phyloP scores from a whole-genome alignment of 2,113 vertebrate genomes.

The Myotis brandtii region DNA sequence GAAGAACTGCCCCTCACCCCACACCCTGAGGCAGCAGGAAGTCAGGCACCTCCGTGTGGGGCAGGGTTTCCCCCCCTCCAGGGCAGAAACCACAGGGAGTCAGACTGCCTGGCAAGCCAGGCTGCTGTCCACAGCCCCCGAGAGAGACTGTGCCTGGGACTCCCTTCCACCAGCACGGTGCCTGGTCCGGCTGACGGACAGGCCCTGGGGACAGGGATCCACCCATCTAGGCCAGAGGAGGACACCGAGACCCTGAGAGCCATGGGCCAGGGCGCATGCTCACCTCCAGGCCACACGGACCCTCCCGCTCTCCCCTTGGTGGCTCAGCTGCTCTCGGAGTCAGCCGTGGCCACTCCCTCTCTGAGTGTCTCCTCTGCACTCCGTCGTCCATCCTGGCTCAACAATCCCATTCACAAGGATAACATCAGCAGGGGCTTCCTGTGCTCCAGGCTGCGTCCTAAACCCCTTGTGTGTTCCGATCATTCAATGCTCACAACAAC shows the following conservation, averaged over 20 bases:
- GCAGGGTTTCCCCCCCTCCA: background rate
- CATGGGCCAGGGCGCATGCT: no score
- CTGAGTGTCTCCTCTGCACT: background rate
- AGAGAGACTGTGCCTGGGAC: background rate
- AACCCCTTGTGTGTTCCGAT: background rate
- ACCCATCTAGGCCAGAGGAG: background rate
- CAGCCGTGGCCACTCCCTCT: background rate
- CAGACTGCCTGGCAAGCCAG: background rate
- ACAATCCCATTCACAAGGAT: fast-evolving
- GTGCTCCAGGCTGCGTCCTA: background rate
- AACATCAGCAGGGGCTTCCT: background rate
- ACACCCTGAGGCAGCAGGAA: background rate
- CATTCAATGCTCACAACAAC: background rate
- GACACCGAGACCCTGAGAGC: fast-evolving
- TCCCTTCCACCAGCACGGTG: background rate
- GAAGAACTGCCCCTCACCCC: background rate
- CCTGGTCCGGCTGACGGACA: background rate
- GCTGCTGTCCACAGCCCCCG: background rate
- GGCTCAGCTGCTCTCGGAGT: background rate
- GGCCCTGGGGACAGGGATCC: background rate
- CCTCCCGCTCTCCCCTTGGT: no score
- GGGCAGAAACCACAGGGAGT: background rate
- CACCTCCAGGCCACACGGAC: no score
- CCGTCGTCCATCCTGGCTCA: background rate
- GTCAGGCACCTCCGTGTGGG: background rate